phyloP scores from a whole-genome alignment of 2,797 vertebrate genomes.

The Masticophis lateralis region DNA sequence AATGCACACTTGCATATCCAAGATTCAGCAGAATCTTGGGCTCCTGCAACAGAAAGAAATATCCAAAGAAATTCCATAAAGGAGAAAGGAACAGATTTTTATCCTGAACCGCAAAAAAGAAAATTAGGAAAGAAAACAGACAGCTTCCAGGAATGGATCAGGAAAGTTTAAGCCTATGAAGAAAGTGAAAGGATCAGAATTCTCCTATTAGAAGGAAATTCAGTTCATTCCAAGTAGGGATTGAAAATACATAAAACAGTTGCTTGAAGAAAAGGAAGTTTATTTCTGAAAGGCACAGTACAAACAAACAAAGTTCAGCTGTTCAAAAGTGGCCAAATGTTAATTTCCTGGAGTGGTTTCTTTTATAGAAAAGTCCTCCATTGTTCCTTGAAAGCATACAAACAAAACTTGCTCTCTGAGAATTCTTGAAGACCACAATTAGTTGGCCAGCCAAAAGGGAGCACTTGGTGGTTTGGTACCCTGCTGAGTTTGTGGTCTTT shows the following conservation, averaged over 20 bases:
- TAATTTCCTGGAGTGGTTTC: background rate
- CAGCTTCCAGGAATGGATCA: background rate
- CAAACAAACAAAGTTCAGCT: background rate
- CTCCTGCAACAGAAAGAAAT: background rate
- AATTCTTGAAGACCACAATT: background rate
- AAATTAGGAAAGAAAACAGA: background rate
- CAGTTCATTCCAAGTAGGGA: background rate
- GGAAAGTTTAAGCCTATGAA: background rate
- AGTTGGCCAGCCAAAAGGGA: background rate
- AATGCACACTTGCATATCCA: background rate
- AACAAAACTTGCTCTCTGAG: background rate
- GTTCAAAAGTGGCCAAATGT: background rate
- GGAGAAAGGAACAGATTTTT: background rate
- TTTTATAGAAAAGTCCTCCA: background rate
- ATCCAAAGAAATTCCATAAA: background rate
- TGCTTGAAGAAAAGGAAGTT: background rate
- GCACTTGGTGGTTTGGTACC: background rate
- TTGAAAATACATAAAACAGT: background rate
- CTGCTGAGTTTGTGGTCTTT: background rate
- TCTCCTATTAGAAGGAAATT: background rate
- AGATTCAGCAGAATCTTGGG: background rate
- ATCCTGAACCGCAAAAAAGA: background rate
- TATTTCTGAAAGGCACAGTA: background rate
- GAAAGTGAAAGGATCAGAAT: background rate
- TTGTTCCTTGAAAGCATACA: background rate